Base-by-base conservation (phyloP, 2,797 vertebrate species). In the Lateolabrax maculatus region DNA sequence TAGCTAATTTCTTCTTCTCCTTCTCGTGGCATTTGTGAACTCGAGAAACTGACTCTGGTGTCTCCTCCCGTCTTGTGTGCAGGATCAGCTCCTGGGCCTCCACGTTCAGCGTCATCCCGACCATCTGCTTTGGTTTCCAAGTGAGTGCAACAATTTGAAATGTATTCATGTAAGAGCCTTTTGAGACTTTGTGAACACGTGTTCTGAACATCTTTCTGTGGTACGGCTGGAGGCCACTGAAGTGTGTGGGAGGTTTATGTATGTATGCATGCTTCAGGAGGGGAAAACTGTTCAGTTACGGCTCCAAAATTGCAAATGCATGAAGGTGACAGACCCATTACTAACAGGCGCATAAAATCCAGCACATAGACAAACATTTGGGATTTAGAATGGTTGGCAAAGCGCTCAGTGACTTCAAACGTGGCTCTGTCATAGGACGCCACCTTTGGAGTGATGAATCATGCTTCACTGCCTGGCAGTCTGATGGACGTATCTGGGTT, bases 91-190 rank as follows among this genome's bases (percentile, higher is more conserved):
- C 97, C 67, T 98, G 96, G 98, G 83, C 95, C 36, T 97, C 97
- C 0, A 77, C 95, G 70, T 97, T 98, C 79, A 98, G 95, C 0
- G 96, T 98, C 81, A 95, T 99, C 74, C 98, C 98, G 0, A 98
- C 97, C 81, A 98, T 99, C 94, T 99, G 98, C 92, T 99, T 98
- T 0, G 98, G 98, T 53, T 99, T 99, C 89, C 98, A 99, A 95
- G 98, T 99, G 92, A 95, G 93, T 91, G 16, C 8, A 39, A 5
- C 29, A 10, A 23, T 71, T 27, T 53, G 2, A 71, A 60, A 58
- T 60, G 8, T 31, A 2, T 62, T 39, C 34, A 21, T 49, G 64
- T 46, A 16, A 19, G 19, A 31, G 31, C 9, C 34, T 11, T 67
- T 29, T 11, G 16, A 72, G 63, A 58, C 46, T 10, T 29, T 27